phyloP scores from a whole-genome alignment of 1,140 invertebrate genomes.

The Stratiolaelaps scimitus region DNA sequence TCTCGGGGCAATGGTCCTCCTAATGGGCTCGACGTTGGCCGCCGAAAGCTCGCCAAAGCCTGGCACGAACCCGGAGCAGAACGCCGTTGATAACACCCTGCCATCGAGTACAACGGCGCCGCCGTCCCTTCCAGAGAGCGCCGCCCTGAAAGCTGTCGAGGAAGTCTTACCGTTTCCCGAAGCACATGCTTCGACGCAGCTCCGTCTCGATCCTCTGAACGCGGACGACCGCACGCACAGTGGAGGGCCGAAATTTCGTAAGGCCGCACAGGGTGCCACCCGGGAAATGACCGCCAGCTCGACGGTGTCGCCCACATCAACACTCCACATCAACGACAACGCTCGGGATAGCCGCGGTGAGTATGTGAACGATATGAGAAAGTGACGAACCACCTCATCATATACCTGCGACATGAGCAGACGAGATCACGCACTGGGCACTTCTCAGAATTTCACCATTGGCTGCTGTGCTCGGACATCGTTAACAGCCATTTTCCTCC shows the following conservation, averaged over 20 bases:
- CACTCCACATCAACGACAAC: neutral
- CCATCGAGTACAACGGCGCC: neutral
- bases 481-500: too few species aligned
- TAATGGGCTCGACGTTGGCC: slow-evolving; percentile 5
- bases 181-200: slow-evolving; percentile 5
- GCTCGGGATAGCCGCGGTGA: slow-evolving; percentile 7
- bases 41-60: neutral
- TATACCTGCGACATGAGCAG: too few species aligned
- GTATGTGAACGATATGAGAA: neutral
- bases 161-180: neutral
- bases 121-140: neutral
- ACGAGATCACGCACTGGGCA: too few species aligned
- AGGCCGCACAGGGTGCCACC: neutral
- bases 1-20: neutral
- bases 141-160: neutral
- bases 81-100: too few species aligned
- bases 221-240: neutral
- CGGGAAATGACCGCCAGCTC: slow-evolving; percentile 1
- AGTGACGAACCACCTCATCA: too few species aligned
- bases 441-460: too few species aligned
- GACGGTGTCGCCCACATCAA: neutral
- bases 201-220: neutral
- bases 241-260: slow-evolving; percentile 11
- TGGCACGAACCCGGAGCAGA: neutral
- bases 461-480: too few species aligned